Percentiles rank a stretch among this genome's conserved stretches.
Evolutionary conservation across 2,113 vertebrate genomes (phyloP).

Genomic region (Polypterus senegalus): DNA sequence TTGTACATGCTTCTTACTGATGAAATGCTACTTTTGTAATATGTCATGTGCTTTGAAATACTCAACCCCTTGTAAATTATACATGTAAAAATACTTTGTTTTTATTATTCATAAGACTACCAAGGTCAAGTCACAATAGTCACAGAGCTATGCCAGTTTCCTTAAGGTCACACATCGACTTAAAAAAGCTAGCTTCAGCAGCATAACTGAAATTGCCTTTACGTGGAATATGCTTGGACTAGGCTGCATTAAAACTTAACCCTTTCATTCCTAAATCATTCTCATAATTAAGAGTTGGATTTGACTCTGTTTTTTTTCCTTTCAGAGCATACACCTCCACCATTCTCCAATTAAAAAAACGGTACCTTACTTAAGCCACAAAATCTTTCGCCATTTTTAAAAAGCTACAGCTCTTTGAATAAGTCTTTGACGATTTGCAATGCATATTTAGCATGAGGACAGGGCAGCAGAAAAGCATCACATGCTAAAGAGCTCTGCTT

Average conservation of each 20-base stretch:
- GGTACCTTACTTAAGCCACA: too few species aligned
- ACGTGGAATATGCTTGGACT: too few species aligned
- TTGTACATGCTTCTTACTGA: too few species aligned
- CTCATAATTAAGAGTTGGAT: too few species aligned
- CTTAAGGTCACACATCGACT: too few species aligned
- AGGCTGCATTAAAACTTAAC: too few species aligned
- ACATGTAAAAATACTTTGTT: conserved; percentile 45
- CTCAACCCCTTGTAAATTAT: conserved; percentile 40
- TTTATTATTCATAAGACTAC: conserved; percentile 35
- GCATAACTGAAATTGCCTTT: too few species aligned
- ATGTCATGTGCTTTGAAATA: conserved; percentile 23
- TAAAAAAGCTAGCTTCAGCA: too few species aligned
- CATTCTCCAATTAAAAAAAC: too few species aligned
- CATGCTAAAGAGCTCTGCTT: not conserved
- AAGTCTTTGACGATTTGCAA: conserved; percentile 5
- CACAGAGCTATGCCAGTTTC: conserved; percentile 18
- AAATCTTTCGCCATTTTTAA: not conserved
- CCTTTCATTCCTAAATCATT: too few species aligned
- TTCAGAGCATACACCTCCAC: too few species aligned
- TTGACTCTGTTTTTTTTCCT: too few species aligned
- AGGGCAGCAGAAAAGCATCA: not conserved
- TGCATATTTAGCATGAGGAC: not conserved
- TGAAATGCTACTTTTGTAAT: conserved; percentile 41
- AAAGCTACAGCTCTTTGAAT: conserved; percentile 3
- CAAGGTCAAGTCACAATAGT: conserved; percentile 27